phyloP scores from a whole-genome alignment of 2,113 vertebrate genomes.

The Oenanthe oenanthe region DNA sequence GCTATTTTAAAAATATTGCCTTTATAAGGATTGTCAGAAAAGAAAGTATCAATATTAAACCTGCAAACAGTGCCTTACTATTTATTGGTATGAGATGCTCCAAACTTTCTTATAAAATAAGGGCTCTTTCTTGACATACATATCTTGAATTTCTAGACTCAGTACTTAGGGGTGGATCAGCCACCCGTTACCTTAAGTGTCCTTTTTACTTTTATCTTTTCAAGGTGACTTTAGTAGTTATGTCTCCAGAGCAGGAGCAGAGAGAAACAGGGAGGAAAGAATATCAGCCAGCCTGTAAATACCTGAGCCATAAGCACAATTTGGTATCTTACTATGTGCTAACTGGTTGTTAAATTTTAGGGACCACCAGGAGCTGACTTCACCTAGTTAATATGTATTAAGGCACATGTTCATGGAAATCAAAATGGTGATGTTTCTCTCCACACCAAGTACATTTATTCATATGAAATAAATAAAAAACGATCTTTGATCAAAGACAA shows the following conservation, averaged over 20 bases:
- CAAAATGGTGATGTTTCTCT: neutral
- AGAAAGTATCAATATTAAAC: neutral
- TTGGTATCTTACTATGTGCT: neutral
- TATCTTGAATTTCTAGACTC: neutral
- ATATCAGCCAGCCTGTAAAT: neutral
- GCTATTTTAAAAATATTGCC: neutral
- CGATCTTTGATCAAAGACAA: neutral
- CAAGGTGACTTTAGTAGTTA: neutral
- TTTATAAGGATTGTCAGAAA: neutral
- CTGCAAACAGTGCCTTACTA: neutral
- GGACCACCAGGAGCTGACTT: neutral
- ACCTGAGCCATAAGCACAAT: neutral
- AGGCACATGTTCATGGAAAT: neutral
- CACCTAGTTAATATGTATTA: neutral
- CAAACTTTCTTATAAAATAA: neutral
- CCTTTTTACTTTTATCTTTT: neutral
- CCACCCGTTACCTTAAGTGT: rapidly evolving
- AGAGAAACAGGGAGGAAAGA: neutral
- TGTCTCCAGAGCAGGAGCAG: neutral
- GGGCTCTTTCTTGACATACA: neutral
- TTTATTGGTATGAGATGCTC: neutral
- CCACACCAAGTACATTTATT: neutral
- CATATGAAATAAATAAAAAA: neutral
- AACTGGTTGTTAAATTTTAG: neutral
- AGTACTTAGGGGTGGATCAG: neutral